Evolutionary conservation across 2,888 invertebrate species (phyloP).

Genomic region (Mesorhabditis belari): DNA sequence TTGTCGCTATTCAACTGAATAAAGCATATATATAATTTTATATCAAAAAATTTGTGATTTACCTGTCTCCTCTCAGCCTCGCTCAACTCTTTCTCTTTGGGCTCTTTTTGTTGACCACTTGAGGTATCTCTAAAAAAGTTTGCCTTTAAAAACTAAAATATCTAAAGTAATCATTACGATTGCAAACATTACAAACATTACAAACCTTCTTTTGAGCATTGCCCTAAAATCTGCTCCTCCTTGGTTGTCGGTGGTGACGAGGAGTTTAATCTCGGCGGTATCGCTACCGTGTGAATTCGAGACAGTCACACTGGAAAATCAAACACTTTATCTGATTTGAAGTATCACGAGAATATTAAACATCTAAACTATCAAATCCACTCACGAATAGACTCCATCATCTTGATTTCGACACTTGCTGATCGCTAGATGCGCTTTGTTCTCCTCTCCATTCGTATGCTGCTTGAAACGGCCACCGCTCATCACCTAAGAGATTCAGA

Average conservation of each 20-base stretch:
- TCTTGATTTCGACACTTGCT: conserved; percentile 83
- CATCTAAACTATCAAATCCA: no score
- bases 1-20: no score
- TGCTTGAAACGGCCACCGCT: conserved; percentile 92
- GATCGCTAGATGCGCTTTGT: conserved; percentile 85
- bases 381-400: conserved; percentile 55
- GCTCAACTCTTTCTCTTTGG: conserved; percentile 12
- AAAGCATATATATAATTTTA: no score
- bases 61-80: conserved; percentile 31
- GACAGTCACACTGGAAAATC: conserved; percentile 74
- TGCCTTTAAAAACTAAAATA: no score
- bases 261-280: conserved; percentile 86
- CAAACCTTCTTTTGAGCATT: conserved; percentile 78
- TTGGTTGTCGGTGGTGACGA: conserved; percentile 65
- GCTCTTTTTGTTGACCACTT: conserved; percentile 6
- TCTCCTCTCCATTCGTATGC: conserved; percentile 85
- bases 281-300: conserved; percentile 91
- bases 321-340: background rate
- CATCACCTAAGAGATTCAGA: conserved; percentile 63
- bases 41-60: background rate
- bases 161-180: no score
- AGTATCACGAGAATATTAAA: no score
- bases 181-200: no score
- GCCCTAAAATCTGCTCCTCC: conserved; percentile 86
- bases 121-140: background rate